Conservation (phyloP, 2,113 vertebrate species). For the Haemorhous mexicanus region DNA sequence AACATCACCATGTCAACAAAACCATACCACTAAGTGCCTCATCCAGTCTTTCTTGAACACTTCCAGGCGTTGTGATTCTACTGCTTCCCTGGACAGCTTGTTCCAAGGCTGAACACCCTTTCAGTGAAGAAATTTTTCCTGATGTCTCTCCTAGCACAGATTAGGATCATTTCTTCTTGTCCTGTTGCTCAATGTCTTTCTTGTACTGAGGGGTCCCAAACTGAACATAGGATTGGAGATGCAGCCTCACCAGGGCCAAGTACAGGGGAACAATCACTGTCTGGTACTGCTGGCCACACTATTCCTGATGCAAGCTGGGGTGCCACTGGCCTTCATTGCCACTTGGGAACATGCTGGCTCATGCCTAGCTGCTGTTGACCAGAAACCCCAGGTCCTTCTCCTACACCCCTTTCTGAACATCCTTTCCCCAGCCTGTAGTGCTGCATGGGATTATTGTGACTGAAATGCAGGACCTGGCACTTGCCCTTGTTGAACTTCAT, state of each 20-base stretch:
- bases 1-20: neutral
- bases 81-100: neutral
- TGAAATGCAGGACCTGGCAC: neutral
- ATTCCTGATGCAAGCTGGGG: neutral
- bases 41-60: neutral
- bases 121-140: neutral
- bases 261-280: neutral
- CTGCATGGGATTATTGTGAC: neutral
- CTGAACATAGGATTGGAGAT: neutral
- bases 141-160: neutral
- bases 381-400: neutral
- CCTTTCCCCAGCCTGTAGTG: neutral
- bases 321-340: too few relatives aligned
- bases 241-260: neutral
- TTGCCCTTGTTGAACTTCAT: neutral
- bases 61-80: accelerated
- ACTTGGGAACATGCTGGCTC: neutral
- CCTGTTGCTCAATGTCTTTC: neutral
- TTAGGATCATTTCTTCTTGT: neutral
- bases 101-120: neutral
- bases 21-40: neutral
- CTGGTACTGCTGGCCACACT: neutral
- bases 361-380: neutral
- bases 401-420: neutral
- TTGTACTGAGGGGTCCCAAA: neutral